These are phyloP conservation scores for Aurelia aurita complex sp. Pacific DNA, from an alignment of 30 jellyfish, hydroid and myxozoan species.

Conservation along the genomic window DNA sequence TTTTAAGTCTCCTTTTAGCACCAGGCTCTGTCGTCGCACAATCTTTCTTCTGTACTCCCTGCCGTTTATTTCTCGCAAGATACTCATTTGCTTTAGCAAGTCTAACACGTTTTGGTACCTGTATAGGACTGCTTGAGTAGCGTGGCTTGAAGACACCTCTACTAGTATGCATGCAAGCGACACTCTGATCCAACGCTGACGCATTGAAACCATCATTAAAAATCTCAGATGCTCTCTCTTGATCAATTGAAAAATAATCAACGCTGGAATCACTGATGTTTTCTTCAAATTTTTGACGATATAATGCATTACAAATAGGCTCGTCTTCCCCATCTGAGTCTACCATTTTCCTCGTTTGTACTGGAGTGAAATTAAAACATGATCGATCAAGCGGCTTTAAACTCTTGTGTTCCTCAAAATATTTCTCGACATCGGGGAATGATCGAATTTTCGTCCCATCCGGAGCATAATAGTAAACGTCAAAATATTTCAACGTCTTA, in stretches of 20 bases:
- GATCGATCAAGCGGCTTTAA: conserved; percentile 20
- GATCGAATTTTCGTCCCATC: conserved; percentile 71
- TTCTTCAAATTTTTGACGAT: neutral
- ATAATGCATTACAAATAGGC: neutral
- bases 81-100: neutral
- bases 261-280: conserved; percentile 2
- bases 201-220: neutral
- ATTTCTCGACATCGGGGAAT: conserved; percentile 41
- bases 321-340: neutral
- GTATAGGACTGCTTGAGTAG: neutral
- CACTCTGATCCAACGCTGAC: no score
- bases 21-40: no score
- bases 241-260: conserved; percentile 6
- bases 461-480: conserved; percentile 56
- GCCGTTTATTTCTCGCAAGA: neutral
- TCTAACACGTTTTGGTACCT: neutral
- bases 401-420: conserved; percentile 16
- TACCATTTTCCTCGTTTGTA: conserved; percentile 8
- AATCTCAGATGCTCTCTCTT: neutral
- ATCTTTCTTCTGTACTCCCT: no score
- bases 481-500: conserved; percentile 23
- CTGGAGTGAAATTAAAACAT: conserved; percentile 38
- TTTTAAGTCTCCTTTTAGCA: no score
- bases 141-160: no score
- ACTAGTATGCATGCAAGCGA: no score